Percentiles rank a stretch among this genome's conserved stretches.
Conservation (phyloP, 2,113 vertebrate genomes). For the Cyanoramphus novaezelandiae region DNA sequence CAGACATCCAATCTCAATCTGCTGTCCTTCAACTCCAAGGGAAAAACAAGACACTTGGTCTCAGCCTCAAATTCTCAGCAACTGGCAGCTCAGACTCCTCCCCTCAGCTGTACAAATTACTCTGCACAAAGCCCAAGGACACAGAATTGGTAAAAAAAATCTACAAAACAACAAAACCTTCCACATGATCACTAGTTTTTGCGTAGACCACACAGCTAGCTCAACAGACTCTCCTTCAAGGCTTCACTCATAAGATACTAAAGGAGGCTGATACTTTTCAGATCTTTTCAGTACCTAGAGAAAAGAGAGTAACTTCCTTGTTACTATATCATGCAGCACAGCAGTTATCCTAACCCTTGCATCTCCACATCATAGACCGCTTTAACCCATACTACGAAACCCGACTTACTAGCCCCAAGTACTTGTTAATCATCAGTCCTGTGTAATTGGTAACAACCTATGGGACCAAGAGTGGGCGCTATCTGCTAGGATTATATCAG, state of each 20-base stretch:
- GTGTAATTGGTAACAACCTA: background rate
- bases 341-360: background rate
- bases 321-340: background rate
- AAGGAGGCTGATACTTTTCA: background rate
- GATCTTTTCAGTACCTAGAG: background rate
- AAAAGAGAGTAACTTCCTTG: background rate
- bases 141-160: background rate
- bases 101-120: background rate
- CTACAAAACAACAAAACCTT: background rate
- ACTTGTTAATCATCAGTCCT: background rate
- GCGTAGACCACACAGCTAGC: background rate
- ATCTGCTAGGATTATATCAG: background rate
- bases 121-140: background rate
- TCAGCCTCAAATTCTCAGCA: background rate
- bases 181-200: background rate
- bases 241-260: background rate
- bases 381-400: background rate
- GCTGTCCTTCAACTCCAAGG: background rate
- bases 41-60: background rate
- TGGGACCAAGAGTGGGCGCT: background rate
- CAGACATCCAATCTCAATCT: background rate
- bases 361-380: rapidly evolving
- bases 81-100: background rate
- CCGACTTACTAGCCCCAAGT: rapidly evolving
- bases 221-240: background rate